Evolutionary conservation across 2,888 invertebrate species (phyloP).

Genomic region (Theretra japonica): DNA sequence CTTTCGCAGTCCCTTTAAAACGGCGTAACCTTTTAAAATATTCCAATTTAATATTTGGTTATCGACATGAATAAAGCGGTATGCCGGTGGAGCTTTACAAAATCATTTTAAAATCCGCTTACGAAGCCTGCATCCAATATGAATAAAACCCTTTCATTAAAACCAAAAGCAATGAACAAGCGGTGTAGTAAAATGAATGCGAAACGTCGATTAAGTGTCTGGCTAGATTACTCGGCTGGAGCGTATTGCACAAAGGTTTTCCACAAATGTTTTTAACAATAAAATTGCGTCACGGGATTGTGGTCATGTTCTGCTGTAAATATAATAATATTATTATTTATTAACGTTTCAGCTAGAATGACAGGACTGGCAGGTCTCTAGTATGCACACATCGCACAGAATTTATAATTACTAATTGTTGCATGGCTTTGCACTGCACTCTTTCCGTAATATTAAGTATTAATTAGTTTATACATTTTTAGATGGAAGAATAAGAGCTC

Average conservation of each 20-base stretch:
- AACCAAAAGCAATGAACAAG: constrained; percentile 16
- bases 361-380: no score
- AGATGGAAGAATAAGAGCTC: no score
- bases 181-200: constrained; percentile 9
- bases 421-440: no score
- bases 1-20: no score
- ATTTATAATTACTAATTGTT: no score
- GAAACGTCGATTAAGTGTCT: constrained; percentile 16
- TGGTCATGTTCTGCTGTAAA: neutral
- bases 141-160: constrained; percentile 20
- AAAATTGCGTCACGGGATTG: neutral
- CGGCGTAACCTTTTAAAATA: neutral
- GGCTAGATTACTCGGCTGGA: constrained; percentile 8
- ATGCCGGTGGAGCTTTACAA: neutral
- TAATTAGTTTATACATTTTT: neutral
- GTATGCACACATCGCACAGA: no score
- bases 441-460: no score
- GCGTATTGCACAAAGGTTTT: constrained; percentile 14
- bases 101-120: constrained; percentile 16
- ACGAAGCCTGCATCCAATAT: constrained; percentile 17
- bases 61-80: neutral
- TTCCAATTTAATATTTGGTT: constrained; percentile 7
- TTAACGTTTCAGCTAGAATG: no score
- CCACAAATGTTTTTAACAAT: constrained; percentile 18
- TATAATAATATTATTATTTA: no score